phyloP scores from a whole-genome alignment of 2,888 invertebrate genomes.

The Apamea anceps region DNA sequence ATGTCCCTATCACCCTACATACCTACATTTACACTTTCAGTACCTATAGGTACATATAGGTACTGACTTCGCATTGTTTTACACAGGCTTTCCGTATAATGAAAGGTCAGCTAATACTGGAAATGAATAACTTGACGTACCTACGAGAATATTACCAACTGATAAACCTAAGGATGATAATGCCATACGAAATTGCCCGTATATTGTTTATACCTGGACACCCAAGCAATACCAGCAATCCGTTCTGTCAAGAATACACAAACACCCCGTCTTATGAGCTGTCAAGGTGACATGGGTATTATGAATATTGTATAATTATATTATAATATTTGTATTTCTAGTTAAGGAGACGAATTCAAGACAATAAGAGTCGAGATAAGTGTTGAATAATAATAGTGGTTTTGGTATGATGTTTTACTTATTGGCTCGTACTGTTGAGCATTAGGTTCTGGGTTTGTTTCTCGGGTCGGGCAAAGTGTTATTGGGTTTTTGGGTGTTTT shows the following conservation, averaged over 20 bases:
- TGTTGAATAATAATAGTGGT: not conserved
- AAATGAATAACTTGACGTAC: not conserved
- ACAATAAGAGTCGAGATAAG: not conserved
- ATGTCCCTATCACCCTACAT: not conserved
- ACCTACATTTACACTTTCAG: not conserved
- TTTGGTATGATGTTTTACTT: no score
- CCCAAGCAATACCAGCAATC: constrained; percentile 41
- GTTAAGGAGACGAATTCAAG: constrained; percentile 11
- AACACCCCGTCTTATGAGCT: constrained; percentile 52
- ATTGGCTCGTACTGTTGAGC: no score
- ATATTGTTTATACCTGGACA: constrained; percentile 28
- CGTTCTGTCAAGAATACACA: constrained; percentile 42
- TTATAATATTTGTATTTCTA: constrained; percentile 18
- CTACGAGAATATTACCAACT: not conserved
- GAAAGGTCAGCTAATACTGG: not conserved
- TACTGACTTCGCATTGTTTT: not conserved
- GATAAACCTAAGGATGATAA: constrained; percentile 6
- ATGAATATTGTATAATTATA: constrained; percentile 43
- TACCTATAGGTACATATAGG: no score
- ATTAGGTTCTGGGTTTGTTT: no score
- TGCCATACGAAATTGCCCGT: constrained; percentile 9
- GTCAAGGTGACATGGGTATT: constrained; percentile 62
- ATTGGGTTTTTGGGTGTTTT: not conserved
- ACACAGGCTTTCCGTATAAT: not conserved
- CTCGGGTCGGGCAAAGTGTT: no score